These are phyloP conservation scores for Cromileptes altivelis DNA, from an alignment of 2,113 vertebrate species.

Conservation along the genomic window DNA sequence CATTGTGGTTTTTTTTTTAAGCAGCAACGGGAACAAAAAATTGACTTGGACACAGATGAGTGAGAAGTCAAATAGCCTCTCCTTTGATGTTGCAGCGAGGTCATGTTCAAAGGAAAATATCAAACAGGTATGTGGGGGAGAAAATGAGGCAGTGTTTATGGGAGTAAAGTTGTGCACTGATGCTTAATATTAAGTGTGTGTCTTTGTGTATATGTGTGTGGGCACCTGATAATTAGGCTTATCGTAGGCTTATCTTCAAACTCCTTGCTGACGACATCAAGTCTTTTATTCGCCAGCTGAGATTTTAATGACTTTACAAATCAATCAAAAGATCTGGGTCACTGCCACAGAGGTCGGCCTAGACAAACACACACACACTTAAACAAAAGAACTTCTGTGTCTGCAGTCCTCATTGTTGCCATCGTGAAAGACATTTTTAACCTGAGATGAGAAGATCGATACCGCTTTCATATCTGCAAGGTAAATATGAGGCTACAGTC, in stretches of 20 bases:
- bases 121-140: conserved; percentile 40
- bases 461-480: neutral
- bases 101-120: conserved; percentile 72
- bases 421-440: neutral
- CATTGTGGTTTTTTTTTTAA: conserved; percentile 18
- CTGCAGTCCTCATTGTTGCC: conserved; percentile 26
- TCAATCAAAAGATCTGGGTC: conserved; percentile 64
- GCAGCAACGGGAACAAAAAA: conserved; percentile 42
- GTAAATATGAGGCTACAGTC: neutral
- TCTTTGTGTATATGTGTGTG: conserved; percentile 17
- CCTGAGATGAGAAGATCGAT: neutral
- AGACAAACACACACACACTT: neutral
- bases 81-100: conserved; percentile 70
- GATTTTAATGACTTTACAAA: conserved; percentile 71
- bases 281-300: conserved; percentile 48
- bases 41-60: conserved; percentile 59
- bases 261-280: conserved; percentile 29
- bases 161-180: conserved; percentile 3
- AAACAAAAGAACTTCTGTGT: conserved; percentile 23
- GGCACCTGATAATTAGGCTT: conserved; percentile 58
- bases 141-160: conserved; percentile 50
- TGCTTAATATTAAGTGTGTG: conserved; percentile 36
- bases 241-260: conserved; percentile 50
- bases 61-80: conserved; percentile 64
- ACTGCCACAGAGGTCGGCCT: conserved; percentile 47